A percentile compares a stretch with the other conserved stretches of the same genome.
phyloP scores from a whole-genome alignment of 2,113 vertebrate genomes.

The Sinocyclocheilus anophthalmus region DNA sequence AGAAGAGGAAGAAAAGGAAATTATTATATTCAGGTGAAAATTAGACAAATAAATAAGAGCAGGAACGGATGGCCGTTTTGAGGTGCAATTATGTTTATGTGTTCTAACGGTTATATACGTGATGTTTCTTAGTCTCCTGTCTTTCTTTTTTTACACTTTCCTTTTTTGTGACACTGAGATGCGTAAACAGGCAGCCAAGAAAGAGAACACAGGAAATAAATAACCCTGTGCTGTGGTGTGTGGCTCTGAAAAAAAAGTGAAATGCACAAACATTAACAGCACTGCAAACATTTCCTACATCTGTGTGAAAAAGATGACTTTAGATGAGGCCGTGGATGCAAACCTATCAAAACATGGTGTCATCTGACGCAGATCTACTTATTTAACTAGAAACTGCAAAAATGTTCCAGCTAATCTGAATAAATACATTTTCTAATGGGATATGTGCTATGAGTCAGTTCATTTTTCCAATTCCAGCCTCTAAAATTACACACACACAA shows the following conservation, averaged over 20 bases:
- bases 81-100: constrained; percentile 4
- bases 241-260: neutral
- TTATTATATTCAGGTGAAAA: neutral
- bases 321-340: neutral
- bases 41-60: constrained; percentile 13
- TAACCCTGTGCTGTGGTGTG: constrained; percentile 35
- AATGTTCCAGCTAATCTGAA: neutral
- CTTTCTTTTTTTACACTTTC: constrained; percentile 13
- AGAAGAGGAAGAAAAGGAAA: neutral
- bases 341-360: constrained; percentile 1
- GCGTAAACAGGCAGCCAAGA: constrained; percentile 24
- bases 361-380: neutral
- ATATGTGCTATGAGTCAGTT: neutral
- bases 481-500: neutral
- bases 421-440: constrained; percentile 8
- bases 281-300: constrained; percentile 1
- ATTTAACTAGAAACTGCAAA: neutral
- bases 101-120: neutral
- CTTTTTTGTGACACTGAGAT: constrained; percentile 20
- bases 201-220: constrained; percentile 38
- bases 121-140: neutral
- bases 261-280: constrained; percentile 24
- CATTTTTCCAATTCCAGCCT: neutral
- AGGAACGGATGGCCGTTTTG: neutral
- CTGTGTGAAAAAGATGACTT: neutral